These are phyloP conservation scores for Poeciliopsis paucimaculata DNA, from an alignment of 2,797 vertebrate genomes.

Conservation along the genomic window DNA sequence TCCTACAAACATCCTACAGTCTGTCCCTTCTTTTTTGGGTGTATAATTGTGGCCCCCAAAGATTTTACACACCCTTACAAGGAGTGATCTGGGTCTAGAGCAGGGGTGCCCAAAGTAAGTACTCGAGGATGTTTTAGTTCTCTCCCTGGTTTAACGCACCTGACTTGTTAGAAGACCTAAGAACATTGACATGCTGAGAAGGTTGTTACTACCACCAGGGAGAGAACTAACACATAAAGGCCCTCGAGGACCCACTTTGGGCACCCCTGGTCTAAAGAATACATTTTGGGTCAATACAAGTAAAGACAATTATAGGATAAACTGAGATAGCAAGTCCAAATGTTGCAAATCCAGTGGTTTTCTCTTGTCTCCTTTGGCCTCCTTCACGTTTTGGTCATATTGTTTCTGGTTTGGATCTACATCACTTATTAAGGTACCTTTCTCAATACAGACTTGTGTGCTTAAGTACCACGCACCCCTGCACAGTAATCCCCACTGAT, in stretches of 20 bases:
- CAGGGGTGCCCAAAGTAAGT: too few species aligned
- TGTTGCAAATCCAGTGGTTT: neutral
- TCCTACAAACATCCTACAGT: neutral
- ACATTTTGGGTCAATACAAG: neutral
- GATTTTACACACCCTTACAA: neutral
- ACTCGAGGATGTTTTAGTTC: too few species aligned
- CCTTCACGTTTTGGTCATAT: neutral
- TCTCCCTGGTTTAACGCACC: too few species aligned
- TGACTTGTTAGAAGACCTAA: too few species aligned
- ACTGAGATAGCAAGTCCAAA: neutral
- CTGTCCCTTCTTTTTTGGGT: neutral
- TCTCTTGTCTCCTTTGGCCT: neutral
- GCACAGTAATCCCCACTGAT: conserved; percentile 98
- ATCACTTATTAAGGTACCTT: neutral
- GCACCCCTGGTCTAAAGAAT: neutral
- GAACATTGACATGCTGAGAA: too few species aligned
- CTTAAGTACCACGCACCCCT: conserved; percentile 81
- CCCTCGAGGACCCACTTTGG: too few species aligned
- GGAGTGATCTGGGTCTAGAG: neutral
- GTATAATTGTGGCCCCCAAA: neutral
- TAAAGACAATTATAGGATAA: neutral
- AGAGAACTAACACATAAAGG: too few species aligned
- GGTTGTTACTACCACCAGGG: too few species aligned
- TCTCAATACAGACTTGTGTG: neutral
- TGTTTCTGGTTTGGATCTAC: neutral